These are phyloP conservation scores for Quadroppia sp. DNA, from an alignment of 2,888 invertebrate genomes.

Conservation along the genomic window DNA sequence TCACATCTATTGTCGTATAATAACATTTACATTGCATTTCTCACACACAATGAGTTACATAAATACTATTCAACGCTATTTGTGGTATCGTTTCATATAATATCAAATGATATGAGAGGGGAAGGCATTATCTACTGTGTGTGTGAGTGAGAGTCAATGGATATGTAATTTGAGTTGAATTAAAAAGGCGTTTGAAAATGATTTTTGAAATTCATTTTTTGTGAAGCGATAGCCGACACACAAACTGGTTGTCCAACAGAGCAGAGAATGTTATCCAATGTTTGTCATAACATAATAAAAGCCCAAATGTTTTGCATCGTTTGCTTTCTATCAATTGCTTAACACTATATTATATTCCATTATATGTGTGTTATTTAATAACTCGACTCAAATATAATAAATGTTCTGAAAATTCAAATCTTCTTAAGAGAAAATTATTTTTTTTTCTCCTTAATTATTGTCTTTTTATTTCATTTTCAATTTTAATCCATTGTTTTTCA, in stretches of 20 bases:
- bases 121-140: not conserved
- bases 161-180: slow-evolving; percentile 23
- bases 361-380: not conserved
- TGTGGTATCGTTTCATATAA: not conserved
- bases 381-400: not conserved
- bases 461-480: not conserved
- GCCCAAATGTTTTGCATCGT: not conserved
- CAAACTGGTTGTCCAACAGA: slow-evolving; percentile 18
- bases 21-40: slow-evolving; percentile 21
- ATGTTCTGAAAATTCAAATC: not conserved
- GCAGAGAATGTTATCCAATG: slow-evolving; percentile 14
- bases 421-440: not conserved
- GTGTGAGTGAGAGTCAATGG: not conserved
- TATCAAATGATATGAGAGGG: not conserved
- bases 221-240: not conserved
- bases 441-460: not conserved
- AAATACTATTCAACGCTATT: not conserved
- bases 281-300: not conserved
- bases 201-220: slow-evolving; percentile 30
- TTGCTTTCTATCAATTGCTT: slow-evolving; percentile 12
- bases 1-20: slow-evolving; percentile 3
- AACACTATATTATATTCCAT: not conserved
- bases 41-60: not conserved
- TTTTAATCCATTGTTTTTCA: not conserved
- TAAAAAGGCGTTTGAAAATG: slow-evolving; percentile 26